Evolutionary conservation across 2,113 vertebrate genomes (phyloP), one percentile per base, ranked within the genome.

Genomic region (Hypomesus transpacificus): DNA sequence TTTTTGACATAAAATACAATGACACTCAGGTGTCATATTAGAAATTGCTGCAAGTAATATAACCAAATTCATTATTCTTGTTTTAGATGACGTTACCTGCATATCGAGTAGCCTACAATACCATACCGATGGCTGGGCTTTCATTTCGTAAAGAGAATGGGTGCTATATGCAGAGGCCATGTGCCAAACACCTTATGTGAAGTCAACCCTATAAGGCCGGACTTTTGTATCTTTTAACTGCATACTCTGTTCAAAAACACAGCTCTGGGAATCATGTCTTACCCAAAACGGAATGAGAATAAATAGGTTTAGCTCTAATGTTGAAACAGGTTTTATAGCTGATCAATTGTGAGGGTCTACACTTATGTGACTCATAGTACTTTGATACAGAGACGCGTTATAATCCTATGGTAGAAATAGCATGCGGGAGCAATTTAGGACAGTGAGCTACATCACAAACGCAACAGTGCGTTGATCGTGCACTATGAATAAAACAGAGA

Each of bases 351-450:
- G 8, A 62, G 54, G 21, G 11, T 21, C 13, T 31, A 16, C 14
- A 62, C 24, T 46, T 46, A 46, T 46, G 39, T 11, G 39, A 46
- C 39, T 46, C 39, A 46, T 46, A 8, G 39, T 46, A 46, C 39
- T 46, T 46, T 8, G 7, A 46, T 46, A 46, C 39, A 46, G 39
- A 46, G 9, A 6, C 39, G 9, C 9, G 3, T 46, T 9, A 46
- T 46, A 8, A 46, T 46, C 39, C 39, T 46, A 11, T 46, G 39
- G 31, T 18, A 20, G 26, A 31, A 26, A 26, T 34, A 34, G 61
- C n/a, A 56, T 56, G 61, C 17, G 17, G 14, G 84, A 84, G 75
- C 82, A 85, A 75, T 8, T 76, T 69, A 86, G 77, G 84, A 85
- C 80, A 89, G 20, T 54, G 60, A 75, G 52, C 24, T 80, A 68